These are phyloP conservation scores for Polypedilum pembai DNA, from an alignment of 1,140 invertebrate genomes.

Conservation along the genomic window DNA sequence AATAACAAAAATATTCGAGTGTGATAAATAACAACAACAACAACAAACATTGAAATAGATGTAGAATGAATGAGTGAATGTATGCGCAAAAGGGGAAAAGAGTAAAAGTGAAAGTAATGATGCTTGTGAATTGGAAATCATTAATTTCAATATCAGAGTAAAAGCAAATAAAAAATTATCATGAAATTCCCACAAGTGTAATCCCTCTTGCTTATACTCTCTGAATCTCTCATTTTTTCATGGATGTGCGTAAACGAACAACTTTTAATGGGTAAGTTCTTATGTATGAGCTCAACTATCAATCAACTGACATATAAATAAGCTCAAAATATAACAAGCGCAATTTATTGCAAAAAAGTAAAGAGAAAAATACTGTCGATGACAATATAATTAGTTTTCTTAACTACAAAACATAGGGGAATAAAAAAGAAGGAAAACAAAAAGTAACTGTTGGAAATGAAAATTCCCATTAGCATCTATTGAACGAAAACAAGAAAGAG, in stretches of 20 bases:
- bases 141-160: conserved; percentile 21
- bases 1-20: not conserved
- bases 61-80: too few species aligned
- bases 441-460: not conserved
- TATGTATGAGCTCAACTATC: not conserved
- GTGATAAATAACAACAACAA: not conserved
- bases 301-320: not conserved
- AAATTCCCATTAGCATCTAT: not conserved
- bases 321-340: not conserved
- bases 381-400: conserved; percentile 26
- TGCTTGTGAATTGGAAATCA: conserved; percentile 6
- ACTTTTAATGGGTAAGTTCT: too few species aligned
- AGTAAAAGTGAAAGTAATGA: not conserved
- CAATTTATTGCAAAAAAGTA: conserved; percentile 1
- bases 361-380: not conserved
- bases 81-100: too few species aligned
- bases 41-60: too few species aligned
- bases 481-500: not conserved
- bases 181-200: not conserved
- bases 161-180: not conserved
- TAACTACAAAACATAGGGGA: not conserved
- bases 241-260: not conserved
- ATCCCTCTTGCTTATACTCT: not conserved
- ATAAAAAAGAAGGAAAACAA: not conserved
- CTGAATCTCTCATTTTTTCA: too few species aligned